Base-by-base conservation (phyloP, 2,888 invertebrate species). In the Branchipolynoe longqiensis region DNA sequence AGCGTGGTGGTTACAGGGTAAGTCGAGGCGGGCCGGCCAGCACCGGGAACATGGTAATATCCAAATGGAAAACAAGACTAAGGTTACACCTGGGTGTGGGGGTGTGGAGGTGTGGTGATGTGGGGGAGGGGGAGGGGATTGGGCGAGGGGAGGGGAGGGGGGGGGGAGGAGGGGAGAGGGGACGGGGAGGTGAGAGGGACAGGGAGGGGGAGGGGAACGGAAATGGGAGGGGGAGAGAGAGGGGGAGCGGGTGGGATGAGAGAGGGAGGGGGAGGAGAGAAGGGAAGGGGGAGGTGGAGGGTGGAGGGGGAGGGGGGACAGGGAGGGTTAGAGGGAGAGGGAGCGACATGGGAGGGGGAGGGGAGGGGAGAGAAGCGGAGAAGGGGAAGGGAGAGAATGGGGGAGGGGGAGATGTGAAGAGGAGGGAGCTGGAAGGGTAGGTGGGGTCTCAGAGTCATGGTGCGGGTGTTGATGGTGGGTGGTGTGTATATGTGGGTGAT, bases 31-130 rank as follows among this genome's bases (percentile, higher is more conserved):
- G 1, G n/a, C 28, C 2, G 28, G 78, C 25, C 0, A 33, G 6
- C 38, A 73, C 48, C n/a, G 62, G 31, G 78, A 22, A 2, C 48
- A 48, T 54, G 48, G 78, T 54, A 78, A 78, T 78, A 78, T 78
- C 78, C 78, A 41, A 78, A 78, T 78, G 78, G 78, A 78, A 78
- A 78, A 78, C 78, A 78, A 78, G 78, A 33, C 41, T 78, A 78
- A 48, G 22, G 78, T 78, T 78, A 78, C 78, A 6, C 48, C 62
- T n/a, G 8, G 8, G 8, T 48, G 18, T 8, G 62, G 59, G 59
- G 4, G n/a, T 8, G 22, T 31, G 33, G 69, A 38, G n/a, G 69
- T 69, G 33, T 6, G 33, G 31, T 31, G 69, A 69, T 33, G 33
- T n/a, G 31, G 3, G n/a, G 14, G 6, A 28, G 31, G 14, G 25